These are phyloP conservation scores for Sicus ferrugineus DNA, from an alignment of 2,888 invertebrate genomes.

Conservation along the genomic window DNA sequence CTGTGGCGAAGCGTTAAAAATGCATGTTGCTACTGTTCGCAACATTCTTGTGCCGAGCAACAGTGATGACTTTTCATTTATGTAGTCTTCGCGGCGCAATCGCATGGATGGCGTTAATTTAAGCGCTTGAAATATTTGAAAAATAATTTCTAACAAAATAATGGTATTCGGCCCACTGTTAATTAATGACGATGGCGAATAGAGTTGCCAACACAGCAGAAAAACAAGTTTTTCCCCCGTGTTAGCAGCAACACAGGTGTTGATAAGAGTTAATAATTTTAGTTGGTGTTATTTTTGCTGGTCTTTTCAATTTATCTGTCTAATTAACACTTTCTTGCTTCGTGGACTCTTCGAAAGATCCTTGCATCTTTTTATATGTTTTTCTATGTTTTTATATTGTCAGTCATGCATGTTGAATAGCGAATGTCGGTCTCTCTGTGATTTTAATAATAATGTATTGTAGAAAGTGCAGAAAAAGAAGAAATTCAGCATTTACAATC, in stretches of 20 bases:
- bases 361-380: too few relatives aligned
- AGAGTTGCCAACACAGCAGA: slow-evolving; percentile 17
- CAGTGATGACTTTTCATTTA: slow-evolving; percentile 17
- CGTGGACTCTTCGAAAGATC: too few relatives aligned
- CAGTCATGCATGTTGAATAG: too few relatives aligned
- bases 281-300: background rate
- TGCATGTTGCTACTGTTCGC: slow-evolving; percentile 28
- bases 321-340: slow-evolving; percentile 9
- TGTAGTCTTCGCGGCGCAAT: background rate
- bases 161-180: background rate
- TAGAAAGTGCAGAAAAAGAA: too few relatives aligned
- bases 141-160: background rate
- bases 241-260: background rate
- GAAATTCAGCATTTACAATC: too few relatives aligned
- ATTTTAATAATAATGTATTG: too few relatives aligned
- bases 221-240: background rate
- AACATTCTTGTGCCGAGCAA: slow-evolving; percentile 6
- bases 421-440: too few relatives aligned
- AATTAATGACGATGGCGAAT: slow-evolving; percentile 26
- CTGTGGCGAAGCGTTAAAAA: slow-evolving; percentile 27
- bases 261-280: background rate
- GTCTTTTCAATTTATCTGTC: background rate
- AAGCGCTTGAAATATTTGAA: background rate
- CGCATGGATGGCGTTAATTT: background rate
- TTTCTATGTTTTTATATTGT: too few relatives aligned